phyloP scores from a whole-genome alignment of 2,797 vertebrate genomes.

The Parauchenoglanis ngamensis region DNA sequence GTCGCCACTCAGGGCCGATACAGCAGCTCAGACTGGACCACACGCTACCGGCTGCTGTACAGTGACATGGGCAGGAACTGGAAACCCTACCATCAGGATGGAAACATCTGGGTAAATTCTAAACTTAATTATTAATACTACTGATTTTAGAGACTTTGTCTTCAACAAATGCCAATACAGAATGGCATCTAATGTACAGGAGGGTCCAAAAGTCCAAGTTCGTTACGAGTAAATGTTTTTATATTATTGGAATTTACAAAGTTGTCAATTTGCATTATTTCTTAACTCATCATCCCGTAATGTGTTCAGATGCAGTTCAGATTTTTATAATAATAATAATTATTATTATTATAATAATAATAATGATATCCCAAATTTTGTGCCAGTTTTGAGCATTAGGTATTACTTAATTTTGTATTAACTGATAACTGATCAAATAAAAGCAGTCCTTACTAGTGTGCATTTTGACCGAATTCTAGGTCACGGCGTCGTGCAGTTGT shows the following conservation, averaged over 20 bases:
- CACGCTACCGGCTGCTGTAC: slow-evolving; percentile 91
- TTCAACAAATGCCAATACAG: background rate
- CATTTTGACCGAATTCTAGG: too few species aligned
- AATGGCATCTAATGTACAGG: background rate
- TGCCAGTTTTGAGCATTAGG: background rate
- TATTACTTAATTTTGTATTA: too few species aligned
- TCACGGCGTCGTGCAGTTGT: too few species aligned
- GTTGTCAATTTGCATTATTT: background rate
- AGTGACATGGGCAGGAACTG: slow-evolving; percentile 94
- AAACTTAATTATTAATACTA: slow-evolving; percentile 28
- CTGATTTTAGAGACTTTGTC: background rate
- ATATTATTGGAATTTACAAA: background rate
- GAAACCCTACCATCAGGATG: slow-evolving; percentile 96
- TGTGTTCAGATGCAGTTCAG: background rate
- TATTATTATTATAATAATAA: background rate
- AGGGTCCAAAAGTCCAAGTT: background rate
- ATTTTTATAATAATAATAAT: background rate
- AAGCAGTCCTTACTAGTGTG: too few species aligned
- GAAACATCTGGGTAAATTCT: slow-evolving; percentile 95
- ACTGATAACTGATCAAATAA: too few species aligned
- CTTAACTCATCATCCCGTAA: background rate
- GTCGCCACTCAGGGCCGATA: slow-evolving; percentile 95
- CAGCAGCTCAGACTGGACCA: slow-evolving; percentile 97
- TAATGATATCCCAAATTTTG: background rate
- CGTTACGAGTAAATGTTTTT: background rate